Evolutionary conservation across 2,113 vertebrate species (phyloP), one percentile per base, ranked within the genome.

Genomic region (Hippocampus comes): DNA sequence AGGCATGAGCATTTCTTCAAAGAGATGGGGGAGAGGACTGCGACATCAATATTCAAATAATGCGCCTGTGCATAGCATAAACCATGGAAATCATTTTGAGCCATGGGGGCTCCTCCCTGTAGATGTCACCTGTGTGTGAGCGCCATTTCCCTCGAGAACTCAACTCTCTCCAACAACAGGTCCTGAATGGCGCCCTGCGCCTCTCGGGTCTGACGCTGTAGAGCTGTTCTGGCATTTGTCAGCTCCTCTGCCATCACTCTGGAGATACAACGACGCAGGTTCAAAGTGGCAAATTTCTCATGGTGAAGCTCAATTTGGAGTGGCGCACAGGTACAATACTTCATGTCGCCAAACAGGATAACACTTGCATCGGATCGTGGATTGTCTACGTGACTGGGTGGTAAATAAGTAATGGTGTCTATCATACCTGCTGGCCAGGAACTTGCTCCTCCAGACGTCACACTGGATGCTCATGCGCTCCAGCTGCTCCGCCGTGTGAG

Each of bases 381-480:
- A 34, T 34, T 5, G 4, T 34, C 30, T 34, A 34, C 4, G 30
- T 34, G 30, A 34, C 4, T 30, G 30, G 30, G 30, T 30, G 30
- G 30, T 3, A 30, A 30, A 34, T 34, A 5, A 34, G 30, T 34
- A 5, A 34, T 5, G 30, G 34, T 38, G 34, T 71, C 20, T 20
- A 6, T 68, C 51, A 21, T 91, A 99, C 97, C 96, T 95, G 94
- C 96, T 98, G 66, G 97, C 97, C 2, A 99, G 92, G 88, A 99
- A 99, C 90, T 99, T 99, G 91, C 96, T 99, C 86, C 96, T 93
- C 97, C 97, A 99, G n/a, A 99, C 97, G 0, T 99, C 97, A 72
- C 96, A 97, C 57, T 99, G 97, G 78, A 99, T 99, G 6, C 95
- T 97, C 95, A 95, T 98, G 17, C 96, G 93, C 78, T 99, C 96